Evolutionary conservation across 2,888 invertebrate genomes (phyloP).

Genomic region (Bursaphelenchus okinawaensis): DNA sequence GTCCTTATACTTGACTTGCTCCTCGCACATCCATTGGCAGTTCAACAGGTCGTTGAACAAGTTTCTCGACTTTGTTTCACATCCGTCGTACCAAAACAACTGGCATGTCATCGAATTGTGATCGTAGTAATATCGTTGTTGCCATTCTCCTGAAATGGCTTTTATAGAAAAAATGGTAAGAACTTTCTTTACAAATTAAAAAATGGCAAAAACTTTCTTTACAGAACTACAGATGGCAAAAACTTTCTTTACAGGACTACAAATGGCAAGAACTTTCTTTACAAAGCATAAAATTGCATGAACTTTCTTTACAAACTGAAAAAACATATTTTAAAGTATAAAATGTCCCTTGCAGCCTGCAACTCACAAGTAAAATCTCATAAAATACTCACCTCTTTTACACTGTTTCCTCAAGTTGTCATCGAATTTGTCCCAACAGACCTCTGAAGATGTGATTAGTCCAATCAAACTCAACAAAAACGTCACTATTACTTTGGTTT

Average conservation of each 20-base stretch:
- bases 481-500: no score
- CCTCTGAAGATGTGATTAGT: conserved; percentile 35
- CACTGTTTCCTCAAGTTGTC: conserved; percentile 51
- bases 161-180: not conserved
- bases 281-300: no score
- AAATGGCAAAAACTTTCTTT: no score
- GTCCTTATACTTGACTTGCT: conserved; percentile 48
- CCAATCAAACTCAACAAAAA: conserved; percentile 3
- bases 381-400: conserved; percentile 36
- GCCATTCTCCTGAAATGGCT: conserved; percentile 55
- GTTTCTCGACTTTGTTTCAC: conserved; percentile 42
- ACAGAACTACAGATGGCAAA: no score
- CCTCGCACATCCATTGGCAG: conserved; percentile 56
- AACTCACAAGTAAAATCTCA: no score
- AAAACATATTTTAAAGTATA: no score
- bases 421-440: conserved; percentile 57
- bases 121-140: conserved; percentile 55
- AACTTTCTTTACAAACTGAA: no score
- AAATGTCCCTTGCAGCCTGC: no score
- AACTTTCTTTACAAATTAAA: no score
- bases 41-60: conserved; percentile 52
- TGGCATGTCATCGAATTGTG: conserved; percentile 45
- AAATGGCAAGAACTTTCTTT: no score
- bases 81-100: conserved; percentile 44
- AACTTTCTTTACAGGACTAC: no score